Base-by-base conservation (phyloP, 2,888 invertebrate genomes). In the Iselma pallidipennis region DNA sequence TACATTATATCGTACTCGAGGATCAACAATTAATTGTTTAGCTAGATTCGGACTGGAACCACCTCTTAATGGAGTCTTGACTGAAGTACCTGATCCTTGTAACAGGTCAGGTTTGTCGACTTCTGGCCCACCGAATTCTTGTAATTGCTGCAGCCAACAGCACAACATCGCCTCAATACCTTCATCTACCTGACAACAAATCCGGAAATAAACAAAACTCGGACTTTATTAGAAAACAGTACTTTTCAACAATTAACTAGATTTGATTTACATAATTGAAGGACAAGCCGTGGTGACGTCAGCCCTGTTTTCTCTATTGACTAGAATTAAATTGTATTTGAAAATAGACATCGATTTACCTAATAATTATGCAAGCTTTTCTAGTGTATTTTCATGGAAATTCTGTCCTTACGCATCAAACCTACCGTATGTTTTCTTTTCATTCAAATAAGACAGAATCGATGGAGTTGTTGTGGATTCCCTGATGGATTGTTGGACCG, bases 101-200 rank as follows among this genome's bases (percentile, higher is more conserved):
- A 94, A 85, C 55, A 94, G 83, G 81, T 95, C 95, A 1, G 94
- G 93, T 72, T 91, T 92, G 73, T 94, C 94, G 49, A 90, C 89
- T 81, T 92, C 91, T 1, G 92, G 91, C 0, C 91, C 91, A 14
- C 92, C 91, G 72, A 92, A 91, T 78, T 92, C 92, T 79, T 92
- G 92, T 64, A 93, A 82, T 77, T 91, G 92, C 78, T 92, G 92
- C 65, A 93, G 81, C 91, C 92, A 92, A 78, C 92, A 92, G 74
- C 92, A 91, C 16, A 93, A 84, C 92, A 93, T 92, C 58, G 91
- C 90, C 80, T 93, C 93, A 80, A 93, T 92, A 61, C 93, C 93
- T 77, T 92, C 92, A 74, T 90, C 89, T 65, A 90, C 89, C 89
- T 90, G 71, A 51, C 71, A 63, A 33, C 49, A 53, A 55, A 50